A percentile compares a stretch with the other conserved stretches of the same genome.
These are phyloP conservation scores for Dynastes grantii DNA, from an alignment of 2,888 invertebrate genomes.

Conservation along the genomic window DNA sequence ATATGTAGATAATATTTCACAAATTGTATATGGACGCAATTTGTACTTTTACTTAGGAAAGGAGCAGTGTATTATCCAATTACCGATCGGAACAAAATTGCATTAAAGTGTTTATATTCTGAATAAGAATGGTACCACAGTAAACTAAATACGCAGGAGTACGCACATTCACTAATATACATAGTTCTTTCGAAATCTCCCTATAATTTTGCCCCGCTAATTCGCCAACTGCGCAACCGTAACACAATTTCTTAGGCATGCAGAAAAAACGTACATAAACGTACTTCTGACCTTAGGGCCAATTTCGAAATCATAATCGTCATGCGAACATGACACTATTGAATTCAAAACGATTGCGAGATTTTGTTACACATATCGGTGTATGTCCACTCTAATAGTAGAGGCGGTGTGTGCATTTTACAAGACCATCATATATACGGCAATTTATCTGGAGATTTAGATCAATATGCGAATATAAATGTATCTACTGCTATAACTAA, in stretches of 20 bases:
- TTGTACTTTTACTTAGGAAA: too few species aligned
- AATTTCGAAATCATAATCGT: conserved; percentile 5
- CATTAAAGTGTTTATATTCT: too few species aligned
- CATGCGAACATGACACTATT: background rate
- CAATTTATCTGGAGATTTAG: too few species aligned
- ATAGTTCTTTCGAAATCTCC: conserved; percentile 8
- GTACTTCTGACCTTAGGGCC: background rate
- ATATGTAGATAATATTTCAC: too few species aligned
- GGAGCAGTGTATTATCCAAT: too few species aligned
- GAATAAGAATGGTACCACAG: background rate
- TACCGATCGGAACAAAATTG: too few species aligned
- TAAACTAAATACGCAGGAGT: background rate
- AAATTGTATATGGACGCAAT: too few species aligned
- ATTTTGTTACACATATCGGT: background rate
- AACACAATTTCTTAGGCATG: conserved; percentile 2
- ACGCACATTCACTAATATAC: background rate
- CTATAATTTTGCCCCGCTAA: conserved; percentile 4
- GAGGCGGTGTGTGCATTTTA: too few species aligned
- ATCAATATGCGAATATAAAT: too few species aligned
- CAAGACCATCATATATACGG: too few species aligned
- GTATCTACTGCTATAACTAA: too few species aligned
- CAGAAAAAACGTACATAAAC: background rate
- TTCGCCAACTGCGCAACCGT: background rate
- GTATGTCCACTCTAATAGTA: background rate
- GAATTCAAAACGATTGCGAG: background rate